Conservation (phyloP, 2,888 invertebrate genomes). For the Patella pellucida region DNA sequence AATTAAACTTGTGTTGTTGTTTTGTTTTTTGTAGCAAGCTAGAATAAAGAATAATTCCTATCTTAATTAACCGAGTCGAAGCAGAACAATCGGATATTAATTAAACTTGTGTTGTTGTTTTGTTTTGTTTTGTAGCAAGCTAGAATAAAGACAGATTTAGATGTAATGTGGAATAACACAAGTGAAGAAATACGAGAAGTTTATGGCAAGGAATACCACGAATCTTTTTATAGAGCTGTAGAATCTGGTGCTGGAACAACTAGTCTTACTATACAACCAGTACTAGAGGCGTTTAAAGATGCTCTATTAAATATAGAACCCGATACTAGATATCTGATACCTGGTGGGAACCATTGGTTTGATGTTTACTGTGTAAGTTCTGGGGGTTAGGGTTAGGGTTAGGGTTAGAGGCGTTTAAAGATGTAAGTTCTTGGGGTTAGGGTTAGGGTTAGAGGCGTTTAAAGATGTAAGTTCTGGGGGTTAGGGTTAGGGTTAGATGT, state of each 20-base stretch:
- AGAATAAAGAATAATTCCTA: no score
- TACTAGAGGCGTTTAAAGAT: constrained; percentile 49
- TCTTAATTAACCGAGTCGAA: no score
- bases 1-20: no score
- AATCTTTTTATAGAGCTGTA: constrained; percentile 29
- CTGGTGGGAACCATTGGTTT: constrained; percentile 39
- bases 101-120: not conserved
- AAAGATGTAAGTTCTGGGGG: no score
- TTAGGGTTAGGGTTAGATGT: no score
- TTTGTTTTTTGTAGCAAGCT: no score
- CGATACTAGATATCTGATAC: constrained; percentile 43
- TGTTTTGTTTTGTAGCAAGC: constrained; percentile 29
- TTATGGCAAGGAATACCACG: constrained; percentile 46
- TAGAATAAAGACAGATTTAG: constrained; percentile 40
- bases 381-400: no score
- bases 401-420: no score
- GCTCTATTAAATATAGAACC: constrained; percentile 40
- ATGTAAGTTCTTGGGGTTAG: no score
- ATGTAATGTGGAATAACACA: constrained; percentile 42
- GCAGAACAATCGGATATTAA: not conserved
- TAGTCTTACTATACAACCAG: constrained; percentile 31
- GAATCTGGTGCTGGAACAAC: not conserved
- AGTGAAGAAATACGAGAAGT: constrained; percentile 38
- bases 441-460: no score
- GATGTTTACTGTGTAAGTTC: constrained; percentile 49